A percentile compares a stretch with the other conserved stretches of the same genome.
Conservation (phyloP, 2,888 invertebrate species). For the Xestia rhomboidea region DNA sequence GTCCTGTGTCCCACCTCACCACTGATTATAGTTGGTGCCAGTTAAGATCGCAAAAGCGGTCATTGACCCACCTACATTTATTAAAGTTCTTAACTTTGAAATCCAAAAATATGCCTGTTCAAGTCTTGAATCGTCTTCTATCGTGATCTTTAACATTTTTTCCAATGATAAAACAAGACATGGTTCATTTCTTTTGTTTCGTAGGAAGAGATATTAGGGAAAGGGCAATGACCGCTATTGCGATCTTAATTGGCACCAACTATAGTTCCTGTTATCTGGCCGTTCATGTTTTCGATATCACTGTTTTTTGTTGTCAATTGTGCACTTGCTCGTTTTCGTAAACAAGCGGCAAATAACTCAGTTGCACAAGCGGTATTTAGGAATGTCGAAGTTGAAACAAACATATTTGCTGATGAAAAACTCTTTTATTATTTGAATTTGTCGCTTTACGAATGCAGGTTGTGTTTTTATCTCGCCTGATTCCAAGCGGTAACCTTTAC, state of each 20-base stretch:
- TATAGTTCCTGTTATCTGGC: not conserved
- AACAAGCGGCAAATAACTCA: constrained; percentile 4
- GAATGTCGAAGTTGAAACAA: not conserved
- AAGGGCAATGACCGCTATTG: too few species aligned
- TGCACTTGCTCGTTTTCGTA: not conserved
- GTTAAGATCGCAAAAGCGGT: too few species aligned
- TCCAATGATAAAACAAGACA: too few species aligned
- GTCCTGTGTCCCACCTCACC: not conserved
- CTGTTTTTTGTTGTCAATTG: not conserved
- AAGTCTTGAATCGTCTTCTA: too few species aligned
- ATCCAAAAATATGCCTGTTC: too few species aligned
- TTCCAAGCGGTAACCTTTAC: not conserved
- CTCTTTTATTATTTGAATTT: not conserved
- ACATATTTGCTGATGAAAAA: not conserved
- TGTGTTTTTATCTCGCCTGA: not conserved
- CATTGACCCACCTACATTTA: too few species aligned
- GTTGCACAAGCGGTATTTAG: constrained; percentile 4
- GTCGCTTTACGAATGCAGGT: constrained; percentile 1
- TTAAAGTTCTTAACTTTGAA: too few species aligned
- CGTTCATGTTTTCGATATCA: not conserved
- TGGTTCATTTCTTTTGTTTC: too few species aligned
- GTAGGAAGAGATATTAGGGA: too few species aligned
- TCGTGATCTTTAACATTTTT: too few species aligned
- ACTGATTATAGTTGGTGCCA: too few species aligned
- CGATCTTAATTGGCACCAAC: too few species aligned